Conservation (phyloP, 2,113 vertebrate species). For the Thamnaconus septentrionalis region DNA sequence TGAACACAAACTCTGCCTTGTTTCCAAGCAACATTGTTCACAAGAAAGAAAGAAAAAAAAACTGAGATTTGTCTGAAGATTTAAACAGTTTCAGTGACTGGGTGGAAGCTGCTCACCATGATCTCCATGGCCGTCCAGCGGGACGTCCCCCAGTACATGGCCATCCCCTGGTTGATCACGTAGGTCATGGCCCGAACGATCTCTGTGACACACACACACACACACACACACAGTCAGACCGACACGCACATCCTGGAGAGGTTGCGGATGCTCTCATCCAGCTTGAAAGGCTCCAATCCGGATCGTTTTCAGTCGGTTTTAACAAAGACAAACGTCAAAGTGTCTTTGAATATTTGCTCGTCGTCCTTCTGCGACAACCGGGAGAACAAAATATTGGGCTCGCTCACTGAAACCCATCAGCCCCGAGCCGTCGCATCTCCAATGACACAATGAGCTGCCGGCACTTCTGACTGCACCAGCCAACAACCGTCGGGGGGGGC, state of each 20-base stretch:
- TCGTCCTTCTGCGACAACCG: conserved; percentile 15
- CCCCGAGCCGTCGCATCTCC: conserved; percentile 41
- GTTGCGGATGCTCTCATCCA: background rate
- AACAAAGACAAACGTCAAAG: conserved; percentile 3
- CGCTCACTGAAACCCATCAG: conserved; percentile 19
- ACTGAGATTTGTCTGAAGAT: too few species aligned
- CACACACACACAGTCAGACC: background rate
- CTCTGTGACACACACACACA: conserved; percentile 75
- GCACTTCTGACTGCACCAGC: conserved; percentile 31
- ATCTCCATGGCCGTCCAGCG: conserved; percentile 98
- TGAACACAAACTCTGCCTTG: too few species aligned
- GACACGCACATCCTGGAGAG: background rate
- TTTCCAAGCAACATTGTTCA: too few species aligned
- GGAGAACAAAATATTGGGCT: conserved; percentile 43
- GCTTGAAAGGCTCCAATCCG: too few species aligned
- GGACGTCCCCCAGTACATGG: conserved; percentile 98
- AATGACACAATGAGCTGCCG: conserved; percentile 54
- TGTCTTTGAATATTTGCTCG: conserved; percentile 34
- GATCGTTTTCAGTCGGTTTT: too few species aligned
- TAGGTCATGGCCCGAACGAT: conserved; percentile 97
- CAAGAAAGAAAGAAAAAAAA: too few species aligned
- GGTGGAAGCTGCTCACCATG: conserved; percentile 79
- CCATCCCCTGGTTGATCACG: conserved; percentile 97
- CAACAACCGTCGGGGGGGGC: conserved; percentile 7
- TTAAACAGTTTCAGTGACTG: too few species aligned